A percentile compares a stretch with the other conserved stretches of the same genome.
Evolutionary conservation across 1,140 invertebrate species (phyloP).

Genomic region (Pseudomyrmex cubaensis): DNA sequence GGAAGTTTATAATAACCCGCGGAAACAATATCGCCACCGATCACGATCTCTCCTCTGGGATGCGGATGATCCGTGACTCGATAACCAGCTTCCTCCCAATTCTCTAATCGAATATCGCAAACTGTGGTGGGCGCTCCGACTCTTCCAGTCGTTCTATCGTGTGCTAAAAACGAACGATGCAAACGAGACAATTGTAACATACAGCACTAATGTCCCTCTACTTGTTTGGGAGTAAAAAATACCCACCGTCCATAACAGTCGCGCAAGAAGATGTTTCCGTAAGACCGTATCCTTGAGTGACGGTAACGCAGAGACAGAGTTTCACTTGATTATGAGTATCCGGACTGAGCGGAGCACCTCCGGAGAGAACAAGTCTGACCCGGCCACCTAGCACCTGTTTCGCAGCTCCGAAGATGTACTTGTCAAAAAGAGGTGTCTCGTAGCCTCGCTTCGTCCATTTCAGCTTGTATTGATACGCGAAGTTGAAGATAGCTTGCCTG

Average conservation of each 20-base stretch:
- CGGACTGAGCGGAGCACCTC: slow-evolving; percentile 97
- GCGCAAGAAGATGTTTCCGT: slow-evolving; percentile 98
- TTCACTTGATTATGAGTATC: slow-evolving; percentile 98
- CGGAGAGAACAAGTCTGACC: slow-evolving; percentile 94
- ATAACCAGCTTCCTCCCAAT: slow-evolving; percentile 99
- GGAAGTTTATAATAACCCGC: slow-evolving; percentile 97
- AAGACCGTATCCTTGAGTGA: slow-evolving; percentile 98
- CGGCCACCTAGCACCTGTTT: slow-evolving; percentile 94
- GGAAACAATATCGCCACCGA: slow-evolving; percentile 96
- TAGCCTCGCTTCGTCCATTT: slow-evolving; percentile 94
- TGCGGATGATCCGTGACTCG: slow-evolving; percentile 94
- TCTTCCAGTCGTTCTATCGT: slow-evolving; percentile 91
- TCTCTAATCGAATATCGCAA: slow-evolving; percentile 94
- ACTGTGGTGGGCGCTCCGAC: slow-evolving; percentile 96
- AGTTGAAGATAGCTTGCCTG: slow-evolving; percentile 93
- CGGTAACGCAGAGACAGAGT: slow-evolving; percentile 95
- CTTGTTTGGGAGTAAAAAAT: background rate
- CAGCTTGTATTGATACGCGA: slow-evolving; percentile 96
- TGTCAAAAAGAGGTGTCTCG: slow-evolving; percentile 92
- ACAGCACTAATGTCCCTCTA: background rate
- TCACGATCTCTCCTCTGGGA: slow-evolving; percentile 95
- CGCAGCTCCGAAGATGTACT: slow-evolving; percentile 86
- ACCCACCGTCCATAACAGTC: slow-evolving; percentile 93
- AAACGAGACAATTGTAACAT: slow-evolving; percentile 42
- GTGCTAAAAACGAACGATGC: slow-evolving; percentile 78